Evolutionary conservation across 2,113 vertebrate species (phyloP).

Genomic region (Jaculus jaculus): DNA sequence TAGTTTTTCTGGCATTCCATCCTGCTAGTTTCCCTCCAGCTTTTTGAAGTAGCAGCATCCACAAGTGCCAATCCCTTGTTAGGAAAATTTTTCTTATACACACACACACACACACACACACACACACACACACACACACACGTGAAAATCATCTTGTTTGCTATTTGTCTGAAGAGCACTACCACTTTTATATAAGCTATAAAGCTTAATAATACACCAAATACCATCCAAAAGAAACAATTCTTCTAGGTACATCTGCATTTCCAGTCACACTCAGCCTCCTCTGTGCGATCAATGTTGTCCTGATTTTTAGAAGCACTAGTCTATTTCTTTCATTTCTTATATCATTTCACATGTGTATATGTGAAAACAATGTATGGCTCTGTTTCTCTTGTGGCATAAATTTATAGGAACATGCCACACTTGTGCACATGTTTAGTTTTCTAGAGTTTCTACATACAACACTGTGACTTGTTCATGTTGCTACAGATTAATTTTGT

Average conservation of each 20-base stretch:
- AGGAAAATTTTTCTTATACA: neutral
- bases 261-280: neutral
- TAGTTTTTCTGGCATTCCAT: neutral
- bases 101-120: neutral
- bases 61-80: neutral
- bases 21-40: neutral
- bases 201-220: neutral
- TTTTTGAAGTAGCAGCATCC: neutral
- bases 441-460: neutral
- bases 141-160: neutral
- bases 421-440: neutral
- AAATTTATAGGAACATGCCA: neutral
- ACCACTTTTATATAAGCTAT: neutral
- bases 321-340: neutral
- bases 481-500: neutral
- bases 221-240: neutral
- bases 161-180: neutral
- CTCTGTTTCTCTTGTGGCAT: conserved; percentile 2
- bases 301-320: neutral
- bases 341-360: neutral
- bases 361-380: neutral
- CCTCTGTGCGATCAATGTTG: neutral
- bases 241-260: neutral
- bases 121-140: neutral
- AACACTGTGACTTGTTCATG: neutral